phyloP scores from a whole-genome alignment of 2,888 invertebrate genomes.

The Polyommatus icarus region DNA sequence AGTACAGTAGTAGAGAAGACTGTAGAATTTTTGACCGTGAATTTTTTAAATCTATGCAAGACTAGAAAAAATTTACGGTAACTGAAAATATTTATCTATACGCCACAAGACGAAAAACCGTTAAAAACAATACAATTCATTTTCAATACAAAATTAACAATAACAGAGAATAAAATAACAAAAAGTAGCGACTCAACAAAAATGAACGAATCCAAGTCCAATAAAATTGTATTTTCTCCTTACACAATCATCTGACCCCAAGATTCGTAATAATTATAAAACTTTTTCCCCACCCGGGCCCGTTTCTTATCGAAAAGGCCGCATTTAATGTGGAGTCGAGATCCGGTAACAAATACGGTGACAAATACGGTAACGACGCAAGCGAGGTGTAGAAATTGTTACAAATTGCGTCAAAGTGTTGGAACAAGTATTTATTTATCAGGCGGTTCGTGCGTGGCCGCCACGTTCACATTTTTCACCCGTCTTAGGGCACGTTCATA shows the following conservation, averaged over 20 bases:
- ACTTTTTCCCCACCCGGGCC: neutral
- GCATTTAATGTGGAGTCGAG: slow-evolving; percentile 12
- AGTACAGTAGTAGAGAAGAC: too few species aligned
- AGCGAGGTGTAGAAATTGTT: slow-evolving; percentile 50
- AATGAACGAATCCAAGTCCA: slow-evolving; percentile 2
- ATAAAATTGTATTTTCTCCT: slow-evolving; percentile 14
- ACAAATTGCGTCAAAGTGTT: slow-evolving; percentile 56
- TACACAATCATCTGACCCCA: slow-evolving; percentile 19
- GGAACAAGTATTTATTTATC: slow-evolving; percentile 34
- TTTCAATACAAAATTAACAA: neutral
- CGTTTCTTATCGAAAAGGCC: neutral
- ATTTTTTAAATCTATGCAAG: too few species aligned
- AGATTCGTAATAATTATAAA: slow-evolving; percentile 24
- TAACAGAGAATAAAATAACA: neutral
- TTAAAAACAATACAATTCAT: neutral
- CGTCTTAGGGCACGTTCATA: neutral
- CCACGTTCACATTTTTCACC: slow-evolving; percentile 14
- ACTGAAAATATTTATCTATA: too few species aligned
- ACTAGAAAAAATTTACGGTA: too few species aligned
- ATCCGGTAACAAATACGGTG: slow-evolving; percentile 22
- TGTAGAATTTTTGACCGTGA: too few species aligned
- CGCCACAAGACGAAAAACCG: too few species aligned
- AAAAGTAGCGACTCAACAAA: slow-evolving; percentile 2
- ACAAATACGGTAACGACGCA: slow-evolving; percentile 27
- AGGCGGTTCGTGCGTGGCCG: slow-evolving; percentile 14